Base-by-base conservation (phyloP, 2,113 vertebrate genomes). In the Microtus richardsoni region DNA sequence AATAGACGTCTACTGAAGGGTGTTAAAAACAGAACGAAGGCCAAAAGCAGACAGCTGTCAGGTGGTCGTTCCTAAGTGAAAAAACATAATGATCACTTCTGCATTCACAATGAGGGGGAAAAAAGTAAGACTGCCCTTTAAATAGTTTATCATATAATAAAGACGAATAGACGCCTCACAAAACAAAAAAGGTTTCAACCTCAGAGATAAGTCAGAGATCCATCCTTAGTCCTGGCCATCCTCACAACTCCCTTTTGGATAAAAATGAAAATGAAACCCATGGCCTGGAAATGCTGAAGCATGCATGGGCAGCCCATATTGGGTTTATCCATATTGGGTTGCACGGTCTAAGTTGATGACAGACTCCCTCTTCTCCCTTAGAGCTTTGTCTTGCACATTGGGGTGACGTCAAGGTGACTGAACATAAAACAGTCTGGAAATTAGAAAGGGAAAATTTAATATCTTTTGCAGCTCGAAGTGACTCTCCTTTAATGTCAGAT, bases 51-150 rank as follows among this genome's bases (percentile, higher is more conserved):
- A 44, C 78, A 93, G 49, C 47, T 85, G 47, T 92, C 80, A 91
- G 62, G 80, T 93, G 95, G 85, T 82, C 73, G 60, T 28, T 83
- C 36, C 26, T 36, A 84, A 88, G 74, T n/a, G 30, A 11, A 39
- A 54, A 73, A 62, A 54, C 28, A 77, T 58, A 58, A 60, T 1
- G 22, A 89, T 71, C 13, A 49, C 62, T 83, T 28, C 10, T 82
- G 13, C 30, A 52, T 89, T 88, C 52, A 92, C n/a, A 47, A 33
- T 60, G 62, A 77, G 58, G 47, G 36, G 5, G 2, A 62, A 90
- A 93, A 90, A 93, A 84, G 68, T 39, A 64, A 90, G n/a, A 83
- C 28, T n/a, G 36, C 9, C 28, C 74, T 91, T 83, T 75, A 80
- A 33, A 26, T 68, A 75, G 60, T 88, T 74, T n/a, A 78, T 54